Evolutionary conservation across 2,113 vertebrate genomes (phyloP).

Genomic region (Sebastes fasciatus): DNA sequence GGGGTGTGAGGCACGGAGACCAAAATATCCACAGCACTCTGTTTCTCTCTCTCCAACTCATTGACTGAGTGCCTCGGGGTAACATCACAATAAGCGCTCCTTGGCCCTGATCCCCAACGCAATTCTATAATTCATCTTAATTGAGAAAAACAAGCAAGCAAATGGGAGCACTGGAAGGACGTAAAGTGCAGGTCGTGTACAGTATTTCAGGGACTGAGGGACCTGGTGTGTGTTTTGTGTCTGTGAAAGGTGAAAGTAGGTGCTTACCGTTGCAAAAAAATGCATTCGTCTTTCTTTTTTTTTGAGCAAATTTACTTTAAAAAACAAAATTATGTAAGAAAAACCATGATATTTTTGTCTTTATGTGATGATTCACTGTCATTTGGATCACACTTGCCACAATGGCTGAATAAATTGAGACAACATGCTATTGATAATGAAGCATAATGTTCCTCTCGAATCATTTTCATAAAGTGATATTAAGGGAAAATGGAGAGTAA

Average conservation of each 20-base stretch:
- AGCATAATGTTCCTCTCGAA: neutral
- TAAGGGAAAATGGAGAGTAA: neutral
- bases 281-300: constrained; percentile 6
- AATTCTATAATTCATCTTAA: constrained; percentile 84
- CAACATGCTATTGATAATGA: neutral
- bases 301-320: neutral
- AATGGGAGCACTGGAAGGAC: constrained; percentile 48
- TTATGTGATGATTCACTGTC: constrained; percentile 1
- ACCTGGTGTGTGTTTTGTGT: constrained; percentile 49
- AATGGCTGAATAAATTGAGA: constrained; percentile 3
- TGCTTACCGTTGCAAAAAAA: constrained; percentile 18
- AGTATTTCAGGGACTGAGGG: constrained; percentile 46
- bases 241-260: constrained; percentile 27
- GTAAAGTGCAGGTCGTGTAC: constrained; percentile 51
- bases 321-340: neutral
- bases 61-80: constrained; percentile 65
- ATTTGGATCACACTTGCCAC: constrained; percentile 27
- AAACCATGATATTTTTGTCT: neutral
- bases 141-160: constrained; percentile 77
- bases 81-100: constrained; percentile 63
- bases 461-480: neutral
- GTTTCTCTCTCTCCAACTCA: constrained; percentile 67
- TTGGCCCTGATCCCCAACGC: constrained; percentile 64
- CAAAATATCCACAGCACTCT: constrained; percentile 73
- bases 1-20: constrained; percentile 55